Percentiles rank a stretch among this genome's conserved stretches.
phyloP scores from a whole-genome alignment of 2,797 vertebrate species.

The Oreochromis grahami region DNA sequence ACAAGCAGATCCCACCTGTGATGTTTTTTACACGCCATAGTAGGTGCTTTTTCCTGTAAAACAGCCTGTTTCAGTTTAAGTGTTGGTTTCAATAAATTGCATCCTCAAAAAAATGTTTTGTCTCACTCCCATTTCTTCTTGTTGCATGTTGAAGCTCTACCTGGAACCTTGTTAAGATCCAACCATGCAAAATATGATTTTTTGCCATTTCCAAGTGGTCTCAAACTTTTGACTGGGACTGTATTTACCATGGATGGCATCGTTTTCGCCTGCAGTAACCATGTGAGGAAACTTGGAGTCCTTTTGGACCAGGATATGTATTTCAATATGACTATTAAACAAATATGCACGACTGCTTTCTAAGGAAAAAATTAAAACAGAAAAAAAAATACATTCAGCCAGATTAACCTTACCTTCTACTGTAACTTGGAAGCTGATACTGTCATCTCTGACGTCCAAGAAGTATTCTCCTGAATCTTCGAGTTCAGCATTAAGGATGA shows the following conservation, averaged over 20 bases:
- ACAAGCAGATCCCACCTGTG: neutral
- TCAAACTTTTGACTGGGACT: neutral
- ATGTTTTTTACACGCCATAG: neutral
- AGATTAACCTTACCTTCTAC: slow-evolving; percentile 81
- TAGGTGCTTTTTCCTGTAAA: neutral
- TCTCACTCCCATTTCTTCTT: neutral
- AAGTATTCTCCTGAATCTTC: slow-evolving; percentile 89
- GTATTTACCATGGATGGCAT: neutral
- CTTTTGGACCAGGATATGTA: neutral
- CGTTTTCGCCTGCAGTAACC: neutral
- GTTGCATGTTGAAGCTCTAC: neutral
- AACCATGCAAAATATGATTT: neutral
- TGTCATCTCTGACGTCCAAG: slow-evolving; percentile 85
- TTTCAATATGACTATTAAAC: neutral
- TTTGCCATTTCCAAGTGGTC: neutral
- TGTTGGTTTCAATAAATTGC: neutral
- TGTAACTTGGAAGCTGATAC: slow-evolving; percentile 80
- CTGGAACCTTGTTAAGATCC: neutral
- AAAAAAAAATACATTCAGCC: neutral
- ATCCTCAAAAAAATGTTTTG: neutral
- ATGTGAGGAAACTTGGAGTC: neutral
- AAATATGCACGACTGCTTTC: neutral
- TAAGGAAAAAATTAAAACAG: neutral
- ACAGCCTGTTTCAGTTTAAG: neutral
- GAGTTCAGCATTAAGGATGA: slow-evolving; percentile 79